Conservation (phyloP, 1,140 invertebrate species). For the Thereuonema tuberculata region DNA sequence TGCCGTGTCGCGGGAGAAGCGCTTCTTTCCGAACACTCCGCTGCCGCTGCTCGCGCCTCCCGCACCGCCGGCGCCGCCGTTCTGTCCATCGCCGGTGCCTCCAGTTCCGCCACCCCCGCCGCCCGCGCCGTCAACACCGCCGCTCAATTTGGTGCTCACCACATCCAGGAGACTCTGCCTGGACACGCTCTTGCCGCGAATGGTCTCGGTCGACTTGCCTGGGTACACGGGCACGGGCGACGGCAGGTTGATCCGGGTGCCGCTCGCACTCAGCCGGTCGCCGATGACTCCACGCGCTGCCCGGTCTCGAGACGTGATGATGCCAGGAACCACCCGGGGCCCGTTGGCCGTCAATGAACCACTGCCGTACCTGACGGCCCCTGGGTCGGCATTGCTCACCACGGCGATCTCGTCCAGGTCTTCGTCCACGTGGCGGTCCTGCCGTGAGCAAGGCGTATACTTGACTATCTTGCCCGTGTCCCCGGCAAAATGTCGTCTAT, state of each 20-base stretch:
- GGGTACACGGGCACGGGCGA: slow-evolving; percentile 29
- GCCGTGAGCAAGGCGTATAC: slow-evolving; percentile 34
- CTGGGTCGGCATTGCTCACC: slow-evolving; percentile 36
- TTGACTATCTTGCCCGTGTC: slow-evolving; percentile 29
- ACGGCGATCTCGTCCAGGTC: slow-evolving; percentile 63
- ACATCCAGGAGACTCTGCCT: slow-evolving; percentile 47
- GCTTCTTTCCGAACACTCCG: slow-evolving; percentile 23
- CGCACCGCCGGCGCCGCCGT: slow-evolving; percentile 18
- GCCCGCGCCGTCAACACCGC: slow-evolving; percentile 18
- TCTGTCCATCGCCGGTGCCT: slow-evolving; percentile 15
- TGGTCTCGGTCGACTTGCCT: slow-evolving; percentile 16
- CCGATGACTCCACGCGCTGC: slow-evolving; percentile 32
- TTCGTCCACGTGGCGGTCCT: slow-evolving; percentile 34
- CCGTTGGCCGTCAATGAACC: slow-evolving; percentile 43
- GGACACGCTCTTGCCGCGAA: slow-evolving; percentile 38
- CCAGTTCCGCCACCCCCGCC: background rate
- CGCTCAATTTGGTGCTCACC: slow-evolving; percentile 49
- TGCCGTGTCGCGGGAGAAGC: slow-evolving; percentile 54
- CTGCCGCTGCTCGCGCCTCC: slow-evolving; percentile 26
- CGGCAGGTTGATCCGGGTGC: slow-evolving; percentile 36
- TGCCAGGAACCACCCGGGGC: slow-evolving; percentile 46
- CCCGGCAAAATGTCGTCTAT: slow-evolving; percentile 6
- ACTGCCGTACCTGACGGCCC: slow-evolving; percentile 45
- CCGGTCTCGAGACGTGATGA: slow-evolving; percentile 37
- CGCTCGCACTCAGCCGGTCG: slow-evolving; percentile 34